Evolutionary conservation across 1,140 invertebrate genomes (phyloP).

Genomic region (Macrostomum lignano): DNA sequence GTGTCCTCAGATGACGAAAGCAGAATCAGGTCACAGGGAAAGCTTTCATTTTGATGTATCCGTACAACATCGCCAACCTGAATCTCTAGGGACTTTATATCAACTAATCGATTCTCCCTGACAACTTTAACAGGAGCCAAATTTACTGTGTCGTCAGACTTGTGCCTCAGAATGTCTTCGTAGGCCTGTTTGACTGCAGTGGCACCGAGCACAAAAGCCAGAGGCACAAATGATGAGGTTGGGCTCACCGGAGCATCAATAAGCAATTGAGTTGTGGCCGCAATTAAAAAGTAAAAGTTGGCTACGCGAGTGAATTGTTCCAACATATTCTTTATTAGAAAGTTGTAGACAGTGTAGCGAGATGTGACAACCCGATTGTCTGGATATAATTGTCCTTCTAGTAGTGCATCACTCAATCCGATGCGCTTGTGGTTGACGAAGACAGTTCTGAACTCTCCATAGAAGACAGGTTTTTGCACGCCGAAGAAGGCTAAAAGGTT

Average conservation of each 20-base stretch:
- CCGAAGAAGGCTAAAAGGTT: no score
- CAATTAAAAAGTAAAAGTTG: slow-evolving; percentile 89
- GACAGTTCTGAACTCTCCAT: no score
- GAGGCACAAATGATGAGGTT: slow-evolving; percentile 42
- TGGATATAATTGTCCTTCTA: no score
- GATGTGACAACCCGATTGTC: no score
- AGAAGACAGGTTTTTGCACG: no score
- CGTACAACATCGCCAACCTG: slow-evolving; percentile 71
- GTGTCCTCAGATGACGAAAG: slow-evolving; percentile 31
- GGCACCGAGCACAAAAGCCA: slow-evolving; percentile 51
- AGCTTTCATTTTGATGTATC: slow-evolving; percentile 31
- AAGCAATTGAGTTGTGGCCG: slow-evolving; percentile 42
- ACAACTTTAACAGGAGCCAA: slow-evolving; percentile 25
- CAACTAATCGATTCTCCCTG: slow-evolving; percentile 42
- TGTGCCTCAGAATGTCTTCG: slow-evolving; percentile 74
- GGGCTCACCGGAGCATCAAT: no score
- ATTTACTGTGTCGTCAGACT: no score
- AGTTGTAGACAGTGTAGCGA: slow-evolving; percentile 72
- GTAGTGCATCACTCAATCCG: no score
- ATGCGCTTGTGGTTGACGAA: no score
- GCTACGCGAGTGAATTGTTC: slow-evolving; percentile 91
- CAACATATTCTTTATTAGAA: slow-evolving; percentile 77
- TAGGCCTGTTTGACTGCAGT: slow-evolving; percentile 82
- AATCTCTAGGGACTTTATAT: slow-evolving; percentile 52
- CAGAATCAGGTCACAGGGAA: slow-evolving; percentile 54